phyloP scores from a whole-genome alignment of 1,140 invertebrate species.

The Pissodes strobi region DNA sequence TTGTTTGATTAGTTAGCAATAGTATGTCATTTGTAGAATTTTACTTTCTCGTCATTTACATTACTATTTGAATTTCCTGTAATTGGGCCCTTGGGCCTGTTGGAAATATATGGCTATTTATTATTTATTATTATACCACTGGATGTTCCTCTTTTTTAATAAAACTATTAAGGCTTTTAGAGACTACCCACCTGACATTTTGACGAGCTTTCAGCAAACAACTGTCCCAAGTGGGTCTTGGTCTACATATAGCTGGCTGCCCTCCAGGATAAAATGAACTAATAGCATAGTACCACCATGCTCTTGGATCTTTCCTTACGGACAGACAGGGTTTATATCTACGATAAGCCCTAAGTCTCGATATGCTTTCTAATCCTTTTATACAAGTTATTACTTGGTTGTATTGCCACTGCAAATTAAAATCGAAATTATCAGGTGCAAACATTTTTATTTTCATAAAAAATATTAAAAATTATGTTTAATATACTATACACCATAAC shows the following conservation, averaged over 20 bases:
- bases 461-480: too few relatives aligned
- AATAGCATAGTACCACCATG: constrained; percentile 91
- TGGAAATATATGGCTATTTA: too few relatives aligned
- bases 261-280: constrained; percentile 61
- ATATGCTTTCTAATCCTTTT: constrained; percentile 68
- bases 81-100: too few relatives aligned
- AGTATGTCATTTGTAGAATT: too few relatives aligned
- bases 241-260: constrained; percentile 53
- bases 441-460: too few relatives aligned
- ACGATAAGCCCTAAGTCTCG: constrained; percentile 64
- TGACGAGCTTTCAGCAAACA: constrained; percentile 68
- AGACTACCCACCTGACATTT: constrained; percentile 63
- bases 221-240: constrained; percentile 66
- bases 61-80: too few relatives aligned
- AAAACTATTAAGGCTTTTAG: not conserved
- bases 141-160: too few relatives aligned
- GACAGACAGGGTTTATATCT: constrained; percentile 66
- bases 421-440: too few relatives aligned
- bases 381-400: constrained; percentile 72
- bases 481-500: too few relatives aligned
- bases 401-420: constrained; percentile 72
- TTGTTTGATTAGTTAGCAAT: too few relatives aligned
- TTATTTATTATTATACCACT: too few relatives aligned
- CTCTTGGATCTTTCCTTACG: constrained; percentile 65
- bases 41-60: too few relatives aligned